Evolutionary conservation across 1,140 invertebrate genomes (phyloP).

Genomic region (Hydropsyche tenuis): DNA sequence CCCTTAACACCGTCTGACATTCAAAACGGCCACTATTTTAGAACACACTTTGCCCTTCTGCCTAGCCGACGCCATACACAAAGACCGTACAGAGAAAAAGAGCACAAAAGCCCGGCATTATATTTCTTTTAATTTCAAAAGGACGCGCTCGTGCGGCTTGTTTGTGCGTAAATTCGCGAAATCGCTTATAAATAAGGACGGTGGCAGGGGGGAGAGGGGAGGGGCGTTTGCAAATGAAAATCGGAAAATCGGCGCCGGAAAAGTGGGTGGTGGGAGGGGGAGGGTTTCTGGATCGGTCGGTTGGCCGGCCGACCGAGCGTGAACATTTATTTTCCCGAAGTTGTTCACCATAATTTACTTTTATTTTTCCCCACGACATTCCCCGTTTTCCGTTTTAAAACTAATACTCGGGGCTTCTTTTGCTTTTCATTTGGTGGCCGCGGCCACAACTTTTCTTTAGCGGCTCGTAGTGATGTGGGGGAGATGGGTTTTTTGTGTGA

Average conservation of each 20-base stretch:
- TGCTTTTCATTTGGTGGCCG: conserved; percentile 35
- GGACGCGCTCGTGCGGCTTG: too few species aligned
- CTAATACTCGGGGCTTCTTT: conserved; percentile 45
- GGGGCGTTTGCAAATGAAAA: conserved; percentile 32
- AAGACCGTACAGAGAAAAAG: neutral
- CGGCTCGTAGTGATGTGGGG: neutral
- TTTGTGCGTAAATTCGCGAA: conserved; percentile 14
- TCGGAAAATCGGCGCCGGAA: conserved; percentile 23
- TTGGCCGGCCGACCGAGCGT: conserved; percentile 29
- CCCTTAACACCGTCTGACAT: too few species aligned
- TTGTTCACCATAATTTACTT: conserved; percentile 50
- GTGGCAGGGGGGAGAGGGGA: neutral
- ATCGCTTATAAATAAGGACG: conserved; percentile 1
- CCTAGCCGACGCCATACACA: too few species aligned
- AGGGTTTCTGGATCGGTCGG: conserved; percentile 7
- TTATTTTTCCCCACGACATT: conserved; percentile 48
- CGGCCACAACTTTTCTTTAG: conserved; percentile 15
- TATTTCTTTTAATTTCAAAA: too few species aligned
- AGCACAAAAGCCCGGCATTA: neutral
- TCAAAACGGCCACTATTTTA: too few species aligned
- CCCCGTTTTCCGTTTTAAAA: conserved; percentile 46
- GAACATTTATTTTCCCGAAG: conserved; percentile 47
- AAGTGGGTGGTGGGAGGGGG: too few species aligned
- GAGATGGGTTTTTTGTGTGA: neutral
- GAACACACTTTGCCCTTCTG: too few species aligned